A percentile compares a stretch with the other conserved stretches of the same genome.
Evolutionary conservation across 2,888 invertebrate genomes (phyloP).

Genomic region (Limnephilus rhombicus): DNA sequence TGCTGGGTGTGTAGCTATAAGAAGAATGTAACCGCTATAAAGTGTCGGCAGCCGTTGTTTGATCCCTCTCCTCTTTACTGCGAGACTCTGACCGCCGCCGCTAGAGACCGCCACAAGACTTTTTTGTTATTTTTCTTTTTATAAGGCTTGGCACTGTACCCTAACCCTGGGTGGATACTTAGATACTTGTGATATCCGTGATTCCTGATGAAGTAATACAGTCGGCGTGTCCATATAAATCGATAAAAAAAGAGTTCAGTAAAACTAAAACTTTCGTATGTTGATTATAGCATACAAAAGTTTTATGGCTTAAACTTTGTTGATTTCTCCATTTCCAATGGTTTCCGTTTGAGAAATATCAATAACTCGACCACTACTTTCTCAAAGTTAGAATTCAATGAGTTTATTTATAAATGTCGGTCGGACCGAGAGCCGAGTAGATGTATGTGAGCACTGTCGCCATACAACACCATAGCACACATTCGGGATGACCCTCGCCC

Average conservation of each 20-base stretch:
- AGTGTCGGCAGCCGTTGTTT: constrained; percentile 63
- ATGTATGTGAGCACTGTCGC: neutral
- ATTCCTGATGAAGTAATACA: neutral
- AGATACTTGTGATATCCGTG: constrained; percentile 14
- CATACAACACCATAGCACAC: neutral
- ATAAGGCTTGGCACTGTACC: constrained; percentile 26
- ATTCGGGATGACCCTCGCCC: neutral
- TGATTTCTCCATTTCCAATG: neutral
- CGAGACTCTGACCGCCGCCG: constrained; percentile 55
- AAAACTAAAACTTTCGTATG: neutral
- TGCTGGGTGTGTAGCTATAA: constrained; percentile 41
- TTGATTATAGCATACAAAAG: neutral
- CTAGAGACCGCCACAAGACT: constrained; percentile 44
- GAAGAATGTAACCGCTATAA: constrained; percentile 65
- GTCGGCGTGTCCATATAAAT: neutral
- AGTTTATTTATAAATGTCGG: neutral
- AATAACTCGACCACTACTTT: neutral
- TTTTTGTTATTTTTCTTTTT: constrained; percentile 50
- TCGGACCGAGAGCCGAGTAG: neutral
- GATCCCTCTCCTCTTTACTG: constrained; percentile 58
- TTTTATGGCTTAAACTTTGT: neutral
- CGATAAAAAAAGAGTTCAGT: neutral
- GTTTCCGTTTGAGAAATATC: neutral
- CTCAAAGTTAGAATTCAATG: neutral
- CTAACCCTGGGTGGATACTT: neutral